These are phyloP conservation scores for Callyntrura guangdongensis DNA, from an alignment of 2,888 invertebrate genomes.

Conservation along the genomic window DNA sequence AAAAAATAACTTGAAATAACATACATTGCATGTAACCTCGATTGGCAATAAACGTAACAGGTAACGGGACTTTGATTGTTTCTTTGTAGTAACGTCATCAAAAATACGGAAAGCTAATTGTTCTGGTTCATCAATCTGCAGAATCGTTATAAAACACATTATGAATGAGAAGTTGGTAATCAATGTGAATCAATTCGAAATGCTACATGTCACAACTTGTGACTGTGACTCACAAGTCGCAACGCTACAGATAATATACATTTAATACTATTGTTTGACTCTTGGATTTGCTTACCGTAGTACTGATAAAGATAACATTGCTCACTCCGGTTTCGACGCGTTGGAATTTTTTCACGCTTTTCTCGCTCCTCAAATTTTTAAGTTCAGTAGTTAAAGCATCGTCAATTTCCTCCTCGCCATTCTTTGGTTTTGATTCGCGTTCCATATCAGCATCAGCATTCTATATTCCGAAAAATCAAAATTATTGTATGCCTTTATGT, in stretches of 20 bases:
- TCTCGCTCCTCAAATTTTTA: slow-evolving; percentile 85
- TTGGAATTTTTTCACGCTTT: slow-evolving; percentile 67
- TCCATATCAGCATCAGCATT: slow-evolving; percentile 28
- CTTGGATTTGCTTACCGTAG: slow-evolving; percentile 88
- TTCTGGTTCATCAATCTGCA: slow-evolving; percentile 90
- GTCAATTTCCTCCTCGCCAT: slow-evolving; percentile 84
- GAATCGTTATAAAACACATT: slow-evolving; percentile 29
- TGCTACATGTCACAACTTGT: too few relatives aligned
- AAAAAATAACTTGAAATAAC: too few relatives aligned
- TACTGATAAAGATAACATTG: slow-evolving; percentile 94
- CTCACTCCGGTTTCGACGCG: slow-evolving; percentile 92
- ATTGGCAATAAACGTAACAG: slow-evolving; percentile 94
- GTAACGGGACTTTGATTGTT: slow-evolving; percentile 91
- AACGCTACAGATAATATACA: too few relatives aligned
- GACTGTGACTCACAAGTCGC: too few relatives aligned
- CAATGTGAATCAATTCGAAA: too few relatives aligned
- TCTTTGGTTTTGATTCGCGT: too few relatives aligned
- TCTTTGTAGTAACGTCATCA: slow-evolving; percentile 90
- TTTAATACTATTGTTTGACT: too few relatives aligned
- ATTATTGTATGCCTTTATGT: too few relatives aligned
- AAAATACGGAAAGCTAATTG: slow-evolving; percentile 91
- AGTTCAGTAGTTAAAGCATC: slow-evolving; percentile 84
- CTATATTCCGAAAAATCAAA: background rate
- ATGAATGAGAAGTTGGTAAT: background rate
- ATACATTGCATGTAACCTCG: slow-evolving; percentile 91